These are phyloP conservation scores for Terrapene triunguis DNA, from an alignment of 2,113 vertebrate species.

Conservation along the genomic window DNA sequence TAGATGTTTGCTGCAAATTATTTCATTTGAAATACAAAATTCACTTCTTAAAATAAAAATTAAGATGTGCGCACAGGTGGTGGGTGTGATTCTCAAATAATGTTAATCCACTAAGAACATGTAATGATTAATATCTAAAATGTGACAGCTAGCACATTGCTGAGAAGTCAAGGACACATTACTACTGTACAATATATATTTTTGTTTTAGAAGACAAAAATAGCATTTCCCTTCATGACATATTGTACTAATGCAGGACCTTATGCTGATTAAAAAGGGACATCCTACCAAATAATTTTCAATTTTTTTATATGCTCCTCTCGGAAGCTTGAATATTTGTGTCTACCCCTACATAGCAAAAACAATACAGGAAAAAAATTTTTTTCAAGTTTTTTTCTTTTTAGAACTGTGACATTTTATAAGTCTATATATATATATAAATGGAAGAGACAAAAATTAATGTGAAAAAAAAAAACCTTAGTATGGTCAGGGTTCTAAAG, in stretches of 20 bases:
- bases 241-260: not conserved
- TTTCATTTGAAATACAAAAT: not conserved
- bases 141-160: not conserved
- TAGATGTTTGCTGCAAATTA: not conserved
- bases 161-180: not conserved
- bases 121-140: not conserved
- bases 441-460: not conserved
- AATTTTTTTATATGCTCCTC: not conserved
- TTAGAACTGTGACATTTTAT: not conserved
- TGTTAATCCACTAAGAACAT: not conserved
- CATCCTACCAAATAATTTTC: not conserved
- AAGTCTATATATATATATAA: not conserved
- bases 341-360: not conserved
- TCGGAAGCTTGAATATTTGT: not conserved
- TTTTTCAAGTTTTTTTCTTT: not conserved
- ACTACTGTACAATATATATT: not conserved
- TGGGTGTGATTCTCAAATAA: not conserved
- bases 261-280: not conserved
- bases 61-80: not conserved
- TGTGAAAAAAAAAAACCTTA: too few species aligned
- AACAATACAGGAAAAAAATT: not conserved
- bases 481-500: not conserved
- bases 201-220: not conserved
- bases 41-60: not conserved
- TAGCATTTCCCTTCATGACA: not conserved